Evolutionary conservation across 2,797 vertebrate species (phyloP), one percentile per base, ranked within the genome.

Genomic region (Buceros bicornis): DNA sequence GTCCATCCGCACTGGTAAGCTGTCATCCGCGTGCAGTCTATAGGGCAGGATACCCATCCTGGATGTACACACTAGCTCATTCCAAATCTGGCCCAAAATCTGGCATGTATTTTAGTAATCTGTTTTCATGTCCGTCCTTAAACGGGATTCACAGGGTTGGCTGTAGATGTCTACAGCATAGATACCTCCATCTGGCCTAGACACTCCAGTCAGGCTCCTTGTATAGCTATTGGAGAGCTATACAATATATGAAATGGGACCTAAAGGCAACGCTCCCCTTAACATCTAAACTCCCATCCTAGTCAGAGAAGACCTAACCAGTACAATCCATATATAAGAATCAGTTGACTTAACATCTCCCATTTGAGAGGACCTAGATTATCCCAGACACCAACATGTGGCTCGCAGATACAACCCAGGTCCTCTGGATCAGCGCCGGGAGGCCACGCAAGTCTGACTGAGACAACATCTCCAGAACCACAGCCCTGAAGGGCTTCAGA

Each of bases 61-160:
- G 3, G n/a, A 19, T 11, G 15, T 13, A 47, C 33, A 45, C 51
- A 6, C 6, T 5, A 16, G 29, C 4, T 45, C 31, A 19, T 54
- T 67, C 61, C 72, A 87, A 28, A 26, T n/a, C 7, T 28, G 40
- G 8, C n/a, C 53, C 48, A 35, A 74, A 90, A 78, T 71, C 6
- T 71, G 0, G 5, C 45, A 4, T 25, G 0, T 29, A 8, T 42
- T 73, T 58, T 28, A 10, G 25, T 45, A 6, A 37, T 12, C 19
- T 40, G 31, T 2, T 28, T 71, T 71, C 65, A 13, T 14, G 35
- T 15, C 45, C 18, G 20, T 25, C 45, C 31, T 67, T 29, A 48
- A 60, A 13, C 50, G 26, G n/a, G 13, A 25, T 50, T 56, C 26
- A 20, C 24, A 50, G 42, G 8, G 10, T 25, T 62, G 14, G 42